Evolutionary conservation across 2,113 vertebrate genomes (phyloP).

Genomic region (Glaucidium brasilianum): DNA sequence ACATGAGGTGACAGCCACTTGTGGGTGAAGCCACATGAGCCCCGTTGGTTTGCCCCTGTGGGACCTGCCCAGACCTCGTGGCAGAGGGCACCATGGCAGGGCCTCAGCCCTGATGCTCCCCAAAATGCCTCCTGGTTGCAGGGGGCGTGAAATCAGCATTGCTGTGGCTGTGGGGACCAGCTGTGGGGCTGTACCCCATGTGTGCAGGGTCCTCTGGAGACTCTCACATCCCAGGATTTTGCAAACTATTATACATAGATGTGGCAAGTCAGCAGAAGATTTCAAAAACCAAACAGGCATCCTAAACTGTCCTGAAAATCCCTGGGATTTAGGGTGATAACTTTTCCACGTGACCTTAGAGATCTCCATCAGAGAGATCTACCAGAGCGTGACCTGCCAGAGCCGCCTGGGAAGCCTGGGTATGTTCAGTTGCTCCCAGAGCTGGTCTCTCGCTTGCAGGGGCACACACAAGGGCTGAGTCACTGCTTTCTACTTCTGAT

Average conservation of each 20-base stretch:
- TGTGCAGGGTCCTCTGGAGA: neutral
- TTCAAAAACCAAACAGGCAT: neutral
- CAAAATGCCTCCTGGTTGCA: neutral
- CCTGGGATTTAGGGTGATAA: neutral
- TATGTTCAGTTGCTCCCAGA: neutral
- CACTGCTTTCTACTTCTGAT: neutral
- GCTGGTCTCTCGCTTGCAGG: neutral
- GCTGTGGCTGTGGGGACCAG: fast-evolving
- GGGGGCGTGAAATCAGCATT: fast-evolving
- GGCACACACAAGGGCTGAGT: neutral
- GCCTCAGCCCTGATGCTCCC: fast-evolving
- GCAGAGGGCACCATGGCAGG: neutral
- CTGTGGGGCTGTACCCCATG: fast-evolving
- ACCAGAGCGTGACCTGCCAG: neutral
- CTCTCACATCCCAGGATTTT: neutral
- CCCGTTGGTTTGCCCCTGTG: fast-evolving
- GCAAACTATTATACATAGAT: neutral
- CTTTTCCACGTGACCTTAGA: neutral
- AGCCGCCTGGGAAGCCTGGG: neutral
- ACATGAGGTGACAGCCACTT: fast-evolving
- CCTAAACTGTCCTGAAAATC: neutral
- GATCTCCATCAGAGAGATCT: neutral
- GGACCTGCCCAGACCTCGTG: neutral
- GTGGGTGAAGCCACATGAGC: fast-evolving
- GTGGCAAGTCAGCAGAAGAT: neutral